Evolutionary conservation across 2,888 invertebrate species (phyloP), one percentile per base, ranked within the genome.

Genomic region (Cephalotes varians): DNA sequence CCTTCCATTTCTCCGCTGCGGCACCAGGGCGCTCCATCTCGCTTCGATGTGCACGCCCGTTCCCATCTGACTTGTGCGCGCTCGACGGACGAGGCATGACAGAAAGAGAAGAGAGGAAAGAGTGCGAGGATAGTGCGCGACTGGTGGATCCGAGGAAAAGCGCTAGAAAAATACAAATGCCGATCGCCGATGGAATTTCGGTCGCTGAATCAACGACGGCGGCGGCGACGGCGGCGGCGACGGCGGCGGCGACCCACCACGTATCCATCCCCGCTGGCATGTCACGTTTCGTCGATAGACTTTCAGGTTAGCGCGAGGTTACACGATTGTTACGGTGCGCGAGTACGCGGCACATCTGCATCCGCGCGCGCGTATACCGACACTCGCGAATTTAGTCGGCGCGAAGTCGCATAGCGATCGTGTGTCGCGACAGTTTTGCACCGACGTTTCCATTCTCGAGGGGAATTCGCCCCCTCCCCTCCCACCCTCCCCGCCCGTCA

Each of bases 231-330:
- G 7, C 40, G 40, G 12, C 44, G 44, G 2, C 44, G 44, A 44
- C 44, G 51, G 7, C 92, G 89, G 90, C 92, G 91, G 89, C 93
- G 15, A 31, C 92, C 86, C 91, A 91, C 87, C 91, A 91, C 90
- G 90, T 91, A 83, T 91, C 92, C 86, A 90, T 92, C 87, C 90
- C 93, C 89, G 91, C 93, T 91, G 92, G 93, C 89, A 93, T 94
- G 94, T 91, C 93, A 88, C 91, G 94, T 93, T 96, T 96, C 95
- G 95, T 96, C 95, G 95, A 95, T 94, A 95, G 96, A 95, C 95
- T 96, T 94, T 96, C 96, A 95, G 96, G 96, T 96, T 94, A 95
- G 95, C 94, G 93, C 91, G 91, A 69, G 37, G 15, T 65, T 65
- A 76, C 28, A 62, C 31, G 47, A n/a, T 49, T 64, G 44, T 74